Evolutionary conservation across 2,888 invertebrate genomes (phyloP).

Genomic region (Yponomeuta sedellus): DNA sequence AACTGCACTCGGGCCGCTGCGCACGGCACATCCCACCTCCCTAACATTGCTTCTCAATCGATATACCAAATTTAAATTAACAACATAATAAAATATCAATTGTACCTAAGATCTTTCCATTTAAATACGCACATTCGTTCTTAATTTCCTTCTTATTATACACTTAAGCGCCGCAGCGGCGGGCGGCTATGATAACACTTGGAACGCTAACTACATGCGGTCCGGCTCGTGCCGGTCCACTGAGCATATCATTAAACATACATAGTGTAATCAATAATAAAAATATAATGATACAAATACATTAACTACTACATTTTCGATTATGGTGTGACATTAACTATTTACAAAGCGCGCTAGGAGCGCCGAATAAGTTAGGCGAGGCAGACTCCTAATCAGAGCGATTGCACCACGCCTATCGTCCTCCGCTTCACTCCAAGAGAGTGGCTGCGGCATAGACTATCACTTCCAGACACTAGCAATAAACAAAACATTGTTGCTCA

Average conservation of each 20-base stretch:
- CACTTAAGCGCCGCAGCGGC: constrained; percentile 43
- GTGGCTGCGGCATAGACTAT: too few species aligned
- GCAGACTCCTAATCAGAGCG: constrained; percentile 47
- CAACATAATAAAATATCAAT: constrained; percentile 76
- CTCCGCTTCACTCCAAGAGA: not conserved
- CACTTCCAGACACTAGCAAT: not conserved
- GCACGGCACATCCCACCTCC: constrained; percentile 50
- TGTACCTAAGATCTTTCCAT: constrained; percentile 75
- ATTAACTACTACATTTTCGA: constrained; percentile 71
- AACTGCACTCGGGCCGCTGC: constrained; percentile 64
- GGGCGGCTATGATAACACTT: constrained; percentile 36
- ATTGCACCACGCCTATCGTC: constrained; percentile 26
- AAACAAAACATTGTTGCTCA: constrained; percentile 31
- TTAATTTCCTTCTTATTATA: constrained; percentile 56
- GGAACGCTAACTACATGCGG: constrained; percentile 10
- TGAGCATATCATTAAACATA: constrained; percentile 62
- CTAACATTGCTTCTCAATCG: constrained; percentile 70
- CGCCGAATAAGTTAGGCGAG: constrained; percentile 64
- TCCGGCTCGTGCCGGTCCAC: constrained; percentile 25
- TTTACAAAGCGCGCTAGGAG: constrained; percentile 72
- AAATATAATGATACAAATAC: constrained; percentile 77
- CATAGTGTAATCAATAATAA: constrained; percentile 73
- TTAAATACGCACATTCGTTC: constrained; percentile 66
- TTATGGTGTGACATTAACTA: constrained; percentile 75
- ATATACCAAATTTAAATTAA: constrained; percentile 74